Base-by-base conservation (phyloP, 2,797 vertebrate species). In the Clarias pachynema region DNA sequence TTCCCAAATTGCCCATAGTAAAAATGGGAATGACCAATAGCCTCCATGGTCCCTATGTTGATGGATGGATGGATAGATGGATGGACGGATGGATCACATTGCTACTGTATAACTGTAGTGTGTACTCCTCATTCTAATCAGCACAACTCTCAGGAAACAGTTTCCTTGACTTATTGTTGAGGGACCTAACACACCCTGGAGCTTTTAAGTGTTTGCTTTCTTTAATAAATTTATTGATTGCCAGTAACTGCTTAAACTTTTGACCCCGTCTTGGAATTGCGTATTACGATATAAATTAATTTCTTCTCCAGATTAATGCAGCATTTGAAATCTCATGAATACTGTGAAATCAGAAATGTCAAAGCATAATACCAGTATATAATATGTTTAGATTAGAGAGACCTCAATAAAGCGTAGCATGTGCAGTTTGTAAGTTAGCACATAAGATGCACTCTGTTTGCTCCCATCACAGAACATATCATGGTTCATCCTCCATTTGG, bases 401-500 rank as follows among this genome's bases (percentile, higher is more conserved):
- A 20, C 22, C 22, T n/a, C 20, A 24, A 7, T 62, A 24, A n/a
- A 62, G 7, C 0, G 22, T 62, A 37, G 57, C 57, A 40, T 15
- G 34, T 79, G 15, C 22, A 37, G 22, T 37, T 26, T 63, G 14
- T 62, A 60, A 63, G 31, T 79, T 49, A 73, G 49, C 22, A 44
- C 10, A 6, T 10, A 44, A 20, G 14, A 26, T 53, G 24, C 62
- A 26, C 40, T 65, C 44, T 49, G 63, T 29, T 20, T 66, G 18
- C 20, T 44, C 77, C 18, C 53, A 53, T 68, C 26, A 53, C 53
- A 16, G 26, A 68, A 44, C 62, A 73, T 73, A 81, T 53, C 40
- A 49, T 56, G 78, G 87, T 88, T 91, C 90, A 90, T 90, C 85
- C 81, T 91, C 88, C 81, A 86, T 87, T 91, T 89, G 90, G 93